Base-by-base conservation (phyloP, 2,113 vertebrate genomes). In the Diphyllodes magnificus region DNA sequence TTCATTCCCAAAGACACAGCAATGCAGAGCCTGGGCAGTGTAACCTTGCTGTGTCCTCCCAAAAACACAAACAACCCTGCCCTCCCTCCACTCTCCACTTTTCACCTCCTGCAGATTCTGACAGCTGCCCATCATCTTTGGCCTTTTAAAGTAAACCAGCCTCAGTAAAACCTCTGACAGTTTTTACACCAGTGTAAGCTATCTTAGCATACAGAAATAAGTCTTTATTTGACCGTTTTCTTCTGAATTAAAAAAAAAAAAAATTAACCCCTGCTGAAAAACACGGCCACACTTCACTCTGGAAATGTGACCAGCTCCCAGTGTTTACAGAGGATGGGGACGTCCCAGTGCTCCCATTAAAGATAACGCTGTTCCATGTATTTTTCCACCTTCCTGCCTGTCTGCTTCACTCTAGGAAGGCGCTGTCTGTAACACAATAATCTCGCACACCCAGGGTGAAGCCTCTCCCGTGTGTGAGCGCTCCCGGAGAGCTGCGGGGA, bases 401-500 rank as follows among this genome's bases (percentile, higher is more conserved):
- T 1, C 30, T 85, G 70, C 24, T 20, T 40, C 4, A 1, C 70
- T 5, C 35, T 3, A 7, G 35, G 24, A 35, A 24, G 1, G 24
- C 9, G 42, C 40, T 40, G 15, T 7, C 11, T 28, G 69, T 10
- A 1, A 3, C 14, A 17, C 24, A 31, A 15, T 3, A 3, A 13
- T 9, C 35, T 2, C 3, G 28, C 5, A 7, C 33, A 11, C 2
- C 2, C 27, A 2, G 68, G 47, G 16, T 33, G 37, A 51, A 12
- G 14, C 47, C 27, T 54, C 39, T 45, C 4, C 57, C 15, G 22
- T 3, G 49, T 12, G 42, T 9, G 50, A 49, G 60, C 0, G 15
- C 0, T 20, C 24, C 56, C 1, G 3, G n/a, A 7, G 10, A 19
- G 39, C 39, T 22, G n/a, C 0, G 9, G 40, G 59, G 8, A 27